Evolutionary conservation across 2,888 invertebrate species (phyloP).

Genomic region (Heteromurus nitidus): DNA sequence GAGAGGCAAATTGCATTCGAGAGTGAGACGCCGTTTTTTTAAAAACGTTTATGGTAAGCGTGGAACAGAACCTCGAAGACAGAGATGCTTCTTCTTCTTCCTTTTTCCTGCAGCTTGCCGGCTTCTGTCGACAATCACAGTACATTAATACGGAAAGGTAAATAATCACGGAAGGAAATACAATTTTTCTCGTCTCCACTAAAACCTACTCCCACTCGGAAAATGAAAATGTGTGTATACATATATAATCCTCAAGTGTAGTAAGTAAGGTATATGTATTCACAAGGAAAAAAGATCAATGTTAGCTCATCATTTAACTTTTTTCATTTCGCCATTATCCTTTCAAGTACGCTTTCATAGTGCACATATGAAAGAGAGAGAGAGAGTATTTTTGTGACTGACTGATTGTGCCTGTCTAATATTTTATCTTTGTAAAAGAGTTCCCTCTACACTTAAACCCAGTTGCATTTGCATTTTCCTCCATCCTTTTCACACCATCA

Average conservation of each 20-base stretch:
- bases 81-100: conserved; percentile 16
- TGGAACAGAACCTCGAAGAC: neutral
- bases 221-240: too few relatives aligned
- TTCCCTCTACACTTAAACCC: conserved; percentile 1
- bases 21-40: too few relatives aligned
- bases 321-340: neutral
- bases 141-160: conserved; percentile 23
- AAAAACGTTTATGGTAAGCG: neutral
- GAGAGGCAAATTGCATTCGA: neutral
- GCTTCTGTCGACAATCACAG: conserved; percentile 32
- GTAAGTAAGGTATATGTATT: conserved; percentile 5
- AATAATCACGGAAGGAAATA: conserved; percentile 26
- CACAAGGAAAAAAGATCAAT: neutral
- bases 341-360: neutral
- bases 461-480: conserved; percentile 28
- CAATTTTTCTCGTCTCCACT: neutral
- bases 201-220: conserved; percentile 16
- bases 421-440: neutral
- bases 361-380: neutral
- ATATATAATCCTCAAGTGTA: too few relatives aligned
- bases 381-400: neutral
- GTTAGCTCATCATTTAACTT: neutral
- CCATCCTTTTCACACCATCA: conserved; percentile 64
- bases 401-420: neutral
- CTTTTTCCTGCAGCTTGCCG: conserved; percentile 43